These are phyloP conservation scores for Bellardia bayeri DNA, from an alignment of 2,888 invertebrate genomes.

Conservation along the genomic window DNA sequence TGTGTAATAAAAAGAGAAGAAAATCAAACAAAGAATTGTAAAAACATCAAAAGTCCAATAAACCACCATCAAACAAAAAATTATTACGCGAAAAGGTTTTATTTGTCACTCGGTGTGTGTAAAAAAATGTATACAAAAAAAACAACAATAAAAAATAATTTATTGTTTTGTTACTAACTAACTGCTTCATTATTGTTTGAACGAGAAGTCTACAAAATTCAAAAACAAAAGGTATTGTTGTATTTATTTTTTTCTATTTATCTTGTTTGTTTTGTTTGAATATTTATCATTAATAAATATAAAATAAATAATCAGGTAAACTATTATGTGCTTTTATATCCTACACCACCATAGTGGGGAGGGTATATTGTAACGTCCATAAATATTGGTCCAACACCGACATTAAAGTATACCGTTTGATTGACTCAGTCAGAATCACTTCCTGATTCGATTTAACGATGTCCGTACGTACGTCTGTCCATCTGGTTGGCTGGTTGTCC, in stretches of 20 bases:
- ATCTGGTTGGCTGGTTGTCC: no score
- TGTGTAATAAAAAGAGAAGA: neutral
- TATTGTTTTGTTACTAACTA: constrained; percentile 7
- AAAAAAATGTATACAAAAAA: neutral
- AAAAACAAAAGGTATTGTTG: neutral
- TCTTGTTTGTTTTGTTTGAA: neutral
- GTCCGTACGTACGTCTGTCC: no score
- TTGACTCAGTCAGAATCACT: no score
- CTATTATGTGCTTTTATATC: neutral
- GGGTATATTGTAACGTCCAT: no score
- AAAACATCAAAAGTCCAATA: neutral
- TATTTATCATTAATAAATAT: neutral
- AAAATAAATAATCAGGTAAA: neutral
- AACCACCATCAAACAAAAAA: neutral
- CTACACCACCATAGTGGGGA: no score
- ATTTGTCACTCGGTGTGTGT: neutral
- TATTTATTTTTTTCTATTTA: neutral
- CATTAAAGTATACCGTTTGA: no score
- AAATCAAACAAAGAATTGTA: neutral
- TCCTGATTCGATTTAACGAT: no score
- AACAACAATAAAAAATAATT: neutral
- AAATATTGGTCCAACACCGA: no score
- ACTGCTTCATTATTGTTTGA: neutral
- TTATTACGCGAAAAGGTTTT: neutral
- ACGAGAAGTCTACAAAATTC: neutral